Conservation (phyloP, 35 echinoderm and acorn worm species). For the Hemicentrotus pulcherrimus region DNA sequence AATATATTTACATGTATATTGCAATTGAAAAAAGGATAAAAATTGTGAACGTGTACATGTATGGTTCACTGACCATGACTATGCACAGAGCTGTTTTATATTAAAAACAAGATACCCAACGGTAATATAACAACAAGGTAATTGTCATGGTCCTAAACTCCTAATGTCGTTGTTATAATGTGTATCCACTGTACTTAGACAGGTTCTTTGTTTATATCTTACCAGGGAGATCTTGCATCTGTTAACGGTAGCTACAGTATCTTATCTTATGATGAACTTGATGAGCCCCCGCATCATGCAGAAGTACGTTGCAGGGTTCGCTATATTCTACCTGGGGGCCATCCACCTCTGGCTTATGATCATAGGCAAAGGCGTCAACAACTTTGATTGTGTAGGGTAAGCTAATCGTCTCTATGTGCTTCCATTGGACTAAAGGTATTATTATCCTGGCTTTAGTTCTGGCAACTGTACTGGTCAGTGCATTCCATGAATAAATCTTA, state of each 20-base stretch:
- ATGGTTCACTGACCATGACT: too few relatives aligned
- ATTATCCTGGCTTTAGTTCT: too few relatives aligned
- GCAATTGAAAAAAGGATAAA: too few relatives aligned
- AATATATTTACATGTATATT: too few relatives aligned
- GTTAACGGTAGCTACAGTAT: constrained; percentile 60
- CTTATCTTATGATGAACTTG: background rate
- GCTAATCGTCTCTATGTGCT: background rate
- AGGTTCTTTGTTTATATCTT: too few relatives aligned
- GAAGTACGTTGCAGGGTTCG: constrained; percentile 65
- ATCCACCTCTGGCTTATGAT: constrained; percentile 80
- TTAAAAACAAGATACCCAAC: too few relatives aligned
- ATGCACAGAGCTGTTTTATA: too few relatives aligned
- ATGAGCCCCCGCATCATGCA: background rate
- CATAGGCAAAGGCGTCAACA: constrained; percentile 65
- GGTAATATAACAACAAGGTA: background rate
- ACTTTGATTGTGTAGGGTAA: constrained; percentile 89
- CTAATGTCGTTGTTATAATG: background rate
- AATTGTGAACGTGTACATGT: too few relatives aligned
- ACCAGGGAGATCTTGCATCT: constrained; percentile 77
- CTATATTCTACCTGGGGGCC: constrained; percentile 71
- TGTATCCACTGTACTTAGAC: too few relatives aligned
- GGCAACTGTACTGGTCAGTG: too few relatives aligned
- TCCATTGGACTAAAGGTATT: too few relatives aligned
- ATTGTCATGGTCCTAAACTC: background rate
- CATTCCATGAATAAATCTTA: too few relatives aligned